Percentiles rank a stretch among this genome's conserved stretches.
These are phyloP conservation scores for Spondyliosoma cantharus DNA, from an alignment of 2,797 vertebrate species.

Conservation along the genomic window DNA sequence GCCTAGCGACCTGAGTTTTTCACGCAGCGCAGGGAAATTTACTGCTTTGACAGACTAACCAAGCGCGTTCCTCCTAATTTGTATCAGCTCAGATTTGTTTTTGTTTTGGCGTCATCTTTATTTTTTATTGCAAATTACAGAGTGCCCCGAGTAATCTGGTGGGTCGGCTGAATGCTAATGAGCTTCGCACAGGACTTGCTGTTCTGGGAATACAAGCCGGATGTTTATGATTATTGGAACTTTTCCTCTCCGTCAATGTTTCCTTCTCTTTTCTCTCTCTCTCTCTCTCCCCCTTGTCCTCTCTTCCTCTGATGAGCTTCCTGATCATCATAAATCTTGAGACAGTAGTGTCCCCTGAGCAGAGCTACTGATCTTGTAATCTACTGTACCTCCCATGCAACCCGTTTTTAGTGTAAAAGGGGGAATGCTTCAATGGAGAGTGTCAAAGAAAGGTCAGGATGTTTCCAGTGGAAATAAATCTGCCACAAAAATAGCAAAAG, in stretches of 20 bases:
- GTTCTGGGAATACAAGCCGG: conserved; percentile 76
- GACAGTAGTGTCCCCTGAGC: conserved; percentile 55
- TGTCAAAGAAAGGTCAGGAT: conserved; percentile 65
- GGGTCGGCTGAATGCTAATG: conserved; percentile 82
- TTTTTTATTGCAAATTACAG: conserved; percentile 87
- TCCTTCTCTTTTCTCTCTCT: conserved; percentile 45
- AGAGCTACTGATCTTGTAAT: conserved; percentile 68
- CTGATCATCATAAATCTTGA: conserved; percentile 78
- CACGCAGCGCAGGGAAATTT: conserved; percentile 74
- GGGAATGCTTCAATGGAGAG: conserved; percentile 38
- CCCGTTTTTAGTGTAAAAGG: conserved; percentile 54
- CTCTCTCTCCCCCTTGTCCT: conserved; percentile 30
- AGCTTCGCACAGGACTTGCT: conserved; percentile 72
- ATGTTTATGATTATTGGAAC: conserved; percentile 86
- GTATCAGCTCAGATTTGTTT: conserved; percentile 86
- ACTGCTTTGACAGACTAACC: conserved; percentile 83
- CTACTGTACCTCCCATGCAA: conserved; percentile 64
- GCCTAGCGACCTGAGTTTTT: conserved; percentile 74
- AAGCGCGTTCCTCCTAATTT: conserved; percentile 81
- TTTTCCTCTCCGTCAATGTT: conserved; percentile 80
- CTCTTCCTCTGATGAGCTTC: conserved; percentile 70
- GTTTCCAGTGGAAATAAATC: conserved; percentile 67
- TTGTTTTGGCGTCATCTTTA: conserved; percentile 86
- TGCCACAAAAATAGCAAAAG: conserved; percentile 30
- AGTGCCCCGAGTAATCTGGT: conserved; percentile 82